These are phyloP conservation scores for Macroteleia sp. DNA, from an alignment of 2,888 invertebrate genomes.

Conservation along the genomic window DNA sequence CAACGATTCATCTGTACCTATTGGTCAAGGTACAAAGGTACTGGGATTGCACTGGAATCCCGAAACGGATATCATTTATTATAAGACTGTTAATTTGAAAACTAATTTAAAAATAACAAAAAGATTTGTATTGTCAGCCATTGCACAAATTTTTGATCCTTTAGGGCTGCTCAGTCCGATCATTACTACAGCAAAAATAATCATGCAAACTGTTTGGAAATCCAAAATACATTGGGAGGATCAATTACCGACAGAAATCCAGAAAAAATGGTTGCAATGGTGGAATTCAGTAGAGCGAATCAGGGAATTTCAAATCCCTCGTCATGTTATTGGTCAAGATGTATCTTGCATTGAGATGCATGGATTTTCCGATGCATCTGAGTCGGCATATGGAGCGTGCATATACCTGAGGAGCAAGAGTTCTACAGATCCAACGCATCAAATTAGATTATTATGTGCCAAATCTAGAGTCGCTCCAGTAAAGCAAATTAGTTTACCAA, in stretches of 20 bases:
- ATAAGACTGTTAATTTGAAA: too few species aligned
- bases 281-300: neutral
- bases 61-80: too few species aligned
- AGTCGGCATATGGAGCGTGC: neutral
- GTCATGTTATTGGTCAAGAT: neutral
- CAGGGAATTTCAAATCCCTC: neutral
- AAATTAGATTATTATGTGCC: neutral
- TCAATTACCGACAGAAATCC: neutral
- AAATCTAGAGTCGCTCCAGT: neutral
- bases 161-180: too few species aligned
- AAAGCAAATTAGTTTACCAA: neutral
- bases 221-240: constrained; percentile 1
- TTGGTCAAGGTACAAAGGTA: too few species aligned
- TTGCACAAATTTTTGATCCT: too few species aligned
- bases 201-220: neutral
- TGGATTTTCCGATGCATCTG: neutral
- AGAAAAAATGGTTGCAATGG: neutral
- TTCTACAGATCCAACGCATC: neutral
- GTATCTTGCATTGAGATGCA: neutral
- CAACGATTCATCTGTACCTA: too few species aligned
- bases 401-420: neutral
- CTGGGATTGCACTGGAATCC: too few species aligned
- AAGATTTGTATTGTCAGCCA: too few species aligned
- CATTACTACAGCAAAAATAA: neutral
- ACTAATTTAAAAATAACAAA: too few species aligned